Evolutionary conservation across 2,113 vertebrate species (phyloP), one percentile per base, ranked within the genome.

Genomic region (Panthera leo): DNA sequence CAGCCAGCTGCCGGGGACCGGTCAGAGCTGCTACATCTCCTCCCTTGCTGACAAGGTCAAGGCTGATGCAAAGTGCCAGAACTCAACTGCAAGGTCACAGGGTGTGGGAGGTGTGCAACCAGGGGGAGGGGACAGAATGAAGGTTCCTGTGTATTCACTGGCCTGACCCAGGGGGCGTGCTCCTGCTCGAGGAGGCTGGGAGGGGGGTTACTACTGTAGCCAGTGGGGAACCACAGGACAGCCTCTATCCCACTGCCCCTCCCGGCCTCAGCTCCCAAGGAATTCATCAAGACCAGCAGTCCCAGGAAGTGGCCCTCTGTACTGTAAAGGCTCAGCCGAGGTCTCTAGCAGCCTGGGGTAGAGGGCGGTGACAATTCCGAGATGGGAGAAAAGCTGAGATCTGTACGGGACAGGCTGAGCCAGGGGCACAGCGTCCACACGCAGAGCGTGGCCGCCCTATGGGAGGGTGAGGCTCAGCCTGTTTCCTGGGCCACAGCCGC

Each of bases 201-300:
- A 34, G 18, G 23, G 14, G 19, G 42, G 16, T 16, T 10, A 48
- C 53, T 45, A 23, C 88, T 78, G 5, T 45, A 55, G 31, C 39
- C 12, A 2, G 19, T 2, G 5, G 42, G 76, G 53, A 91, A 73
- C 53, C 34, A 42, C 29, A 31, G 67, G 14, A 51, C 9, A 76
- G 92, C 9, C 13, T 92, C 27, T 75, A 11, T 9, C 21, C 25
- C 29, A 42, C 25, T 61, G 5, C 5, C n/a, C 14, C 48, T 19
- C 61, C 21, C 16, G 0, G 2, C 34, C 21, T 11, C 31, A 11
- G 16, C 15, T 12, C 13, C 9, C 3, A 31, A 12, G 7, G 18
- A 10, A 45, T 45, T 45, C 7, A 31, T 42, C 25, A 63, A 86
- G 48, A 73, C 55, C 39, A 36, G 84, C 7, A 51, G 48, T 9